These are phyloP conservation scores for Sturmia bella DNA, from an alignment of 2,888 invertebrate genomes.

Conservation along the genomic window DNA sequence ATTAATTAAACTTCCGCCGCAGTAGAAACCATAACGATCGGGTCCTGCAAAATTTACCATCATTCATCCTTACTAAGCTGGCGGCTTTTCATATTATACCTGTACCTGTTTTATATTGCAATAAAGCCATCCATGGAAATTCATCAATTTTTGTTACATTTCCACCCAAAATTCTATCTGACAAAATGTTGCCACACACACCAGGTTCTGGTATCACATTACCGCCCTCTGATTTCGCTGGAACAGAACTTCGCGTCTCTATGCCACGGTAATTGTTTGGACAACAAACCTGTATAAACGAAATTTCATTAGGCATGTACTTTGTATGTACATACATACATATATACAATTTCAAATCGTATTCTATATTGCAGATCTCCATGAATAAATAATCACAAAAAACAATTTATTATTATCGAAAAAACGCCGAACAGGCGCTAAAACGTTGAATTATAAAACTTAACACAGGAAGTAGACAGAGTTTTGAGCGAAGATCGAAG, in stretches of 20 bases:
- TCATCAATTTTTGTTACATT: constrained; percentile 84
- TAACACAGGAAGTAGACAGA: too few species aligned
- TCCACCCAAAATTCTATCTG: constrained; percentile 86
- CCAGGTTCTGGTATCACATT: constrained; percentile 81
- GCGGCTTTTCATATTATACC: too few species aligned
- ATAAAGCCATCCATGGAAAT: constrained; percentile 83
- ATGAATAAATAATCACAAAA: too few species aligned
- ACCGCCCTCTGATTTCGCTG: constrained; percentile 53
- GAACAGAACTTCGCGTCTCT: not conserved
- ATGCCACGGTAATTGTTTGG: constrained; percentile 67
- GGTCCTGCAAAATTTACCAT: constrained; percentile 25
- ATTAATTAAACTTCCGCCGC: constrained; percentile 88
- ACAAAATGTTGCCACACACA: constrained; percentile 83
- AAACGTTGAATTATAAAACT: too few species aligned
- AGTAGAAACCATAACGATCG: constrained; percentile 83
- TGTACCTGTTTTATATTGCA: constrained; percentile 82
- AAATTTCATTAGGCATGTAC: not conserved
- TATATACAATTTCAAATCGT: too few species aligned
- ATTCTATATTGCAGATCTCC: too few species aligned
- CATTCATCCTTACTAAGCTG: too few species aligned
- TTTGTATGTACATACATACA: not conserved
- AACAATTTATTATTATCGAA: too few species aligned
- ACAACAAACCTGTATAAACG: constrained; percentile 74
- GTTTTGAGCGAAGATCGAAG: too few species aligned
- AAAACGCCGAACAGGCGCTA: too few species aligned